Percentiles rank a stretch among this genome's conserved stretches.
Evolutionary conservation across 2,797 vertebrate species (phyloP).

Genomic region (Caiman crocodilus): DNA sequence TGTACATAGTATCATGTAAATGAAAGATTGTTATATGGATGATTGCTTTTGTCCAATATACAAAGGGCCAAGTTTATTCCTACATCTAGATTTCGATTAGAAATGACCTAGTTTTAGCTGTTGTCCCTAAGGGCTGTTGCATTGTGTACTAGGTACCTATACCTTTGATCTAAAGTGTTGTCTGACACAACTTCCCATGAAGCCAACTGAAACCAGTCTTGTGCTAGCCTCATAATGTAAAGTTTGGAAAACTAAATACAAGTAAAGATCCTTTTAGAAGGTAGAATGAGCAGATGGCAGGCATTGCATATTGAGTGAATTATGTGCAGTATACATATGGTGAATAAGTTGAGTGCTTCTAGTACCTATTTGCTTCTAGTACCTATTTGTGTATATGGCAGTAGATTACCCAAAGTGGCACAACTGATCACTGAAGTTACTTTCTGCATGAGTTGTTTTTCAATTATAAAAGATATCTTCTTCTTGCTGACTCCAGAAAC

Average conservation of each 20-base stretch:
- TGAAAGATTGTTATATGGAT: too few species aligned
- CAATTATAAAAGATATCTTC: not conserved
- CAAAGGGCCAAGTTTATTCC: too few species aligned
- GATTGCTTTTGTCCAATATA: too few species aligned
- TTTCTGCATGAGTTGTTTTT: not conserved
- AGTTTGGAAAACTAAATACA: not conserved
- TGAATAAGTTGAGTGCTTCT: not conserved
- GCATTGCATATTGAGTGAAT: not conserved
- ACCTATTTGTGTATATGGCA: not conserved
- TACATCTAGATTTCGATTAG: too few species aligned
- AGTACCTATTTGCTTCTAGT: not conserved
- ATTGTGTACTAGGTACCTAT: not conserved
- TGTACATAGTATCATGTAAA: too few species aligned
- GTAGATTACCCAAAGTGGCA: rapidly evolving
- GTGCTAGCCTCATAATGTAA: not conserved
- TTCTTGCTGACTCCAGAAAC: not conserved
- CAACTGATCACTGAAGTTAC: not conserved
- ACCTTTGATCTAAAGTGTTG: not conserved
- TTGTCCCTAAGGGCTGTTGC: not conserved
- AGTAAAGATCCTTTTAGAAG: not conserved
- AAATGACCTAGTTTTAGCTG: too few species aligned
- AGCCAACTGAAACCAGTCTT: not conserved
- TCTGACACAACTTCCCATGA: not conserved
- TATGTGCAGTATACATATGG: not conserved
- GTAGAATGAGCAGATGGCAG: not conserved